These are phyloP conservation scores for Geotrypetes seraphini DNA, from an alignment of 2,797 vertebrate genomes.

Conservation along the genomic window DNA sequence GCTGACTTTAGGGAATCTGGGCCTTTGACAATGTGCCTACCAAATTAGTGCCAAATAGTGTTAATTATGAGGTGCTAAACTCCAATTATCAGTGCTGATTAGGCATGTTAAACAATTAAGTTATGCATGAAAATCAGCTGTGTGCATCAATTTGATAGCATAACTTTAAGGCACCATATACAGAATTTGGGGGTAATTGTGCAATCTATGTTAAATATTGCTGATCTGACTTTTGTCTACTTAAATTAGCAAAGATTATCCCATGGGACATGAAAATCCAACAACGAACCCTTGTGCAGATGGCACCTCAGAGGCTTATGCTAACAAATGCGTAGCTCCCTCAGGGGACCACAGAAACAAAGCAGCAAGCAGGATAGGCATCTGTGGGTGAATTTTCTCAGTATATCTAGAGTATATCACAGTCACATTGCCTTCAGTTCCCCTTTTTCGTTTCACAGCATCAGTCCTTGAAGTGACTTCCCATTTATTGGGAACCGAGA, in stretches of 20 bases:
- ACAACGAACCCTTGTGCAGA: conserved; percentile 14
- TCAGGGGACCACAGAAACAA: conserved; percentile 25
- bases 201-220: conserved; percentile 8
- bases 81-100: too few species aligned
- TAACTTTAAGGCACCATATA: too few species aligned
- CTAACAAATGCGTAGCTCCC: conserved; percentile 16
- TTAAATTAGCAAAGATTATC: conserved; percentile 8
- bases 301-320: conserved; percentile 15
- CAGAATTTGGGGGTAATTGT: too few species aligned
- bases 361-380: conserved; percentile 28
- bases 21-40: too few species aligned
- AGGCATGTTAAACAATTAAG: too few species aligned
- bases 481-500: conserved; percentile 28
- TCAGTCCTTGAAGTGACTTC: conserved; percentile 25
- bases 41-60: too few species aligned
- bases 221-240: conserved; percentile 9
- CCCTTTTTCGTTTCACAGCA: conserved; percentile 59
- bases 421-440: conserved; percentile 38
- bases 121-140: too few species aligned
- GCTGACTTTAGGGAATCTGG: too few species aligned
- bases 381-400: conserved; percentile 59
- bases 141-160: too few species aligned
- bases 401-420: conserved; percentile 46
- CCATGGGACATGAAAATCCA: conserved; percentile 11
- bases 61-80: too few species aligned